phyloP scores from a whole-genome alignment of 2,797 vertebrate species.

The Hoplostethus atlanticus region DNA sequence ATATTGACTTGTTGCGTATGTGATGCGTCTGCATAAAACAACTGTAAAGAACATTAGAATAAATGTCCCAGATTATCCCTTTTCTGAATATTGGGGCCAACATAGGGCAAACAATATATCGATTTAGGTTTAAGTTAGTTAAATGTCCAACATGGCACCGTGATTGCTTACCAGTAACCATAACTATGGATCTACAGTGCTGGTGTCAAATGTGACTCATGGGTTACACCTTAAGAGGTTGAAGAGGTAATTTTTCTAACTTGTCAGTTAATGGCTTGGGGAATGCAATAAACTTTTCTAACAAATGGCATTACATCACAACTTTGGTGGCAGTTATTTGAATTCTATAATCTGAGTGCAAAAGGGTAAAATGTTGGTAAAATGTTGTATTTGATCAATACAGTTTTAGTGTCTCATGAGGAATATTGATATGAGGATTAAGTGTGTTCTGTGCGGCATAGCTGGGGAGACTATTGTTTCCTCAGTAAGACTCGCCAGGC shows the following conservation, averaged over 20 bases:
- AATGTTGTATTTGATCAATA: no score
- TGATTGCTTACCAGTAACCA: slow-evolving; percentile 21
- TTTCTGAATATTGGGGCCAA: slow-evolving; percentile 15
- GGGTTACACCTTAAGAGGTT: slow-evolving; percentile 1
- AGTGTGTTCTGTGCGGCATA: no score
- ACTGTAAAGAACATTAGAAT: slow-evolving; percentile 33
- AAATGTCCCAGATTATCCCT: slow-evolving; percentile 30
- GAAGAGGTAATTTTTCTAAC: slow-evolving; percentile 42
- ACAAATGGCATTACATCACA: slow-evolving; percentile 23
- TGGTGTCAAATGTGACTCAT: slow-evolving; percentile 21
- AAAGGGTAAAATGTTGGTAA: background rate
- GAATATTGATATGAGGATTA: no score
- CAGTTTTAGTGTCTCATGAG: no score
- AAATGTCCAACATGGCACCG: background rate
- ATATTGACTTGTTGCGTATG: slow-evolving; percentile 19
- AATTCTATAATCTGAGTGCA: slow-evolving; percentile 16
- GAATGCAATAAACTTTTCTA: slow-evolving; percentile 30
- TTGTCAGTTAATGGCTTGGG: slow-evolving; percentile 33
- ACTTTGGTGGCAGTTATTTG: slow-evolving; percentile 6
- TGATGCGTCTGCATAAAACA: slow-evolving; percentile 31
- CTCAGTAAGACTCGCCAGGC: no score
- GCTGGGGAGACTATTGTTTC: no score
- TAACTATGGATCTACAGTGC: slow-evolving; percentile 54
- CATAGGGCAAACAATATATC: background rate
- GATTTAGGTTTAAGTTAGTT: slow-evolving; percentile 30